Evolutionary conservation across 2,113 vertebrate species (phyloP), one percentile per base, ranked within the genome.

Genomic region (Marmota monax): DNA sequence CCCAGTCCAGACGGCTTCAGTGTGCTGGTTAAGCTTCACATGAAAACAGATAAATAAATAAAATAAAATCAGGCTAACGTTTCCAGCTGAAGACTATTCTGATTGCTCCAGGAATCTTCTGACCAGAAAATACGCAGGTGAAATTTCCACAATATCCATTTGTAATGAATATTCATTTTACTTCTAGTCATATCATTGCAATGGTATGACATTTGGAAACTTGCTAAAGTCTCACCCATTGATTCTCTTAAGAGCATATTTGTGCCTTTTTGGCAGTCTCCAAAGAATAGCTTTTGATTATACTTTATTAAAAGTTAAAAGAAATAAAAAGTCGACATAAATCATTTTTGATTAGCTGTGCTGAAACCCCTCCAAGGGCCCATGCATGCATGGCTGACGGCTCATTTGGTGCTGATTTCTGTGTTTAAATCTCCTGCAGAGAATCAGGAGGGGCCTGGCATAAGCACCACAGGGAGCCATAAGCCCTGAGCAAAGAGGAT

Each of bases 221-320:
- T 77, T 80, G 63, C 85, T 97, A 70, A 82, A 92, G 77, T 72
- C 84, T 67, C 20, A 17, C 42, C 53, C 94, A 82, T 27, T 70
- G 65, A 91, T 96, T 96, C 92, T 93, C 92, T 94, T 61, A 93
- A 93, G 84, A 89, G 80, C 48, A 22, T 72, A 95, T 74, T 90
- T 73, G 79, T 80, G 89, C 86, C 85, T 87, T 90, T 92, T 84
- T 95, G 94, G 95, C 87, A 93, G 29, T 67, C 97, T 95, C 96
- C 89, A 72, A 87, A 97, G 94, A 97, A 94, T 77, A 87, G 87
- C 87, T 88, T 93, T 84, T 96, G 96, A 94, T 98, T 97, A 92
- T 94, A 95, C 95, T 95, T 97, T 94, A 98, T 95, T 97, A 95
- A 93, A 96, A 96, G 92, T 94, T 96, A 94, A 96, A 96, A 95